Conservation (phyloP, 2,888 invertebrate genomes). For the Exephanes ischioxanthus region DNA sequence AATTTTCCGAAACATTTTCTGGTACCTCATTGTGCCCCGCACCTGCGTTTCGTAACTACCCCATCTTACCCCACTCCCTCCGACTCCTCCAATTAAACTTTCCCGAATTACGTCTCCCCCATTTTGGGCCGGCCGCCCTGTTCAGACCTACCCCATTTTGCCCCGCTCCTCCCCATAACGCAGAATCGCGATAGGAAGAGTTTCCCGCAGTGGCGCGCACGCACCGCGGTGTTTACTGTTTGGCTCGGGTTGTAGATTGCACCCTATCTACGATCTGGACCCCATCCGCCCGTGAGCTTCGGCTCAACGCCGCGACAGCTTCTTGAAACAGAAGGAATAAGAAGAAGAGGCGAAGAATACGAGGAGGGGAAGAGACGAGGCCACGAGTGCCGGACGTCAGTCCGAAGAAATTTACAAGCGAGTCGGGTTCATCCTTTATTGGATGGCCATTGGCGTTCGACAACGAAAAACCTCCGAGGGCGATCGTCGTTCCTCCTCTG, state of each 20-base stretch:
- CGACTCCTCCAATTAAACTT: too few relatives aligned
- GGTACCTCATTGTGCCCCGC: too few relatives aligned
- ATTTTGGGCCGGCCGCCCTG: too few relatives aligned
- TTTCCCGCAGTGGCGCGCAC: background rate
- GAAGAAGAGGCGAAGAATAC: constrained; percentile 30
- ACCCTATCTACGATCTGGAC: constrained; percentile 76
- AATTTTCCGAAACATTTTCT: too few relatives aligned
- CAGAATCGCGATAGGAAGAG: background rate
- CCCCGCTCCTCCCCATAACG: background rate
- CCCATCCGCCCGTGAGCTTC: constrained; percentile 69
- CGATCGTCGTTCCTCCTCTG: constrained; percentile 11
- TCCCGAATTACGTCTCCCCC: too few relatives aligned
- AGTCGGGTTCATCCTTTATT: constrained; percentile 40
- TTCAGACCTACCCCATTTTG: background rate
- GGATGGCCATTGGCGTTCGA: constrained; percentile 33
- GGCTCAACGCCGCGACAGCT: constrained; percentile 62
- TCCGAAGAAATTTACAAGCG: constrained; percentile 51
- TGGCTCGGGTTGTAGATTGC: constrained; percentile 75
- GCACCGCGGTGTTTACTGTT: constrained; percentile 31
- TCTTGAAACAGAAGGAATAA: constrained; percentile 40
- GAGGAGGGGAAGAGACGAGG: constrained; percentile 41
- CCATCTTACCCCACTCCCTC: too few relatives aligned
- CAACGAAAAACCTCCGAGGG: constrained; percentile 33
- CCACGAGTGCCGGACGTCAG: constrained; percentile 58
- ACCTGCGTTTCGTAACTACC: too few relatives aligned